A percentile compares a stretch with the other conserved stretches of the same genome.
phyloP scores from a whole-genome alignment of 2,113 vertebrate genomes.

The rat (Rattus norvegicus) region GRCr8 NC_086035.1:18193501-18194000 shows the following conservation, averaged over 20 bases:
- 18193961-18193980: slow-evolving; percentile 5
- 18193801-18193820: not conserved
- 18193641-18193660: not conserved
- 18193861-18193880: not conserved
- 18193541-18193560: not conserved
- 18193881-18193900: not conserved
- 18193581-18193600: not conserved
- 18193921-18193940: not conserved
- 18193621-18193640: not conserved
- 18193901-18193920: not conserved
- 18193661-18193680: not conserved
- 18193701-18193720: not conserved
- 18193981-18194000: not conserved
- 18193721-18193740: slow-evolving; percentile 34
- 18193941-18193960: not conserved
- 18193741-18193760: slow-evolving; percentile 24
- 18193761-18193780: not conserved
- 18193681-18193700: not conserved
- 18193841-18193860: not conserved
- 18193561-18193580: not conserved
- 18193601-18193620: not conserved
- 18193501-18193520: not conserved
- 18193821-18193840: not conserved
- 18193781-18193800: not conserved
- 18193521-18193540: not conserved